These are phyloP conservation scores for Passer domesticus DNA, from an alignment of 2,113 vertebrate species.

Conservation along the genomic window DNA sequence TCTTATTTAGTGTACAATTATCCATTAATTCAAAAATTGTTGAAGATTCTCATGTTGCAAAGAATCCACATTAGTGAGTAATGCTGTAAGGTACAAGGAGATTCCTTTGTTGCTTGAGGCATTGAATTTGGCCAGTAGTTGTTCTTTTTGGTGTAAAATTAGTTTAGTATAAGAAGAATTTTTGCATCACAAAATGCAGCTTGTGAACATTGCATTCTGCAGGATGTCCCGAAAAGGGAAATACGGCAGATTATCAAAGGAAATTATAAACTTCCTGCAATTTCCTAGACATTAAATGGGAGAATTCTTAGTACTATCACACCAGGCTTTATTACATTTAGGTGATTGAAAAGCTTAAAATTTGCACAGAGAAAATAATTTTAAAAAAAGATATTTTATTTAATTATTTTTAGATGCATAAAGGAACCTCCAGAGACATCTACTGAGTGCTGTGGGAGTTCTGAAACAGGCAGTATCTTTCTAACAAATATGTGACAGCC, in stretches of 20 bases:
- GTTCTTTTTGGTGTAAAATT: neutral
- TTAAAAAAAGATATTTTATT: neutral
- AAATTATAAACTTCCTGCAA: constrained; percentile 5
- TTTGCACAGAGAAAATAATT: neutral
- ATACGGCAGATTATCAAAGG: neutral
- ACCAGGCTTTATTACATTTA: neutral
- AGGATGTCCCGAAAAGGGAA: neutral
- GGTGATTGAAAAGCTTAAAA: neutral
- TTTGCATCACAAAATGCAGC: neutral
- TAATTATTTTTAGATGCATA: neutral
- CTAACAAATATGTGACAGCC: neutral
- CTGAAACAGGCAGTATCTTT: neutral
- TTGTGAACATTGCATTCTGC: neutral
- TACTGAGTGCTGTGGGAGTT: neutral
- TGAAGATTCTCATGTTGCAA: neutral
- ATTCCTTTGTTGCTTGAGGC: neutral
- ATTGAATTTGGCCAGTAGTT: neutral
- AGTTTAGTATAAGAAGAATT: neutral
- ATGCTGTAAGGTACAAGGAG: neutral
- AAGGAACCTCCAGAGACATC: neutral
- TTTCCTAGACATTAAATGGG: neutral
- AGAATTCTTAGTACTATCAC: neutral
- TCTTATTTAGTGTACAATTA: neutral
- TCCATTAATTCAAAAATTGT: neutral
- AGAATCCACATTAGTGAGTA: neutral